phyloP scores from a whole-genome alignment of 2,113 vertebrate species.

The Rhodinocichla rosea region DNA sequence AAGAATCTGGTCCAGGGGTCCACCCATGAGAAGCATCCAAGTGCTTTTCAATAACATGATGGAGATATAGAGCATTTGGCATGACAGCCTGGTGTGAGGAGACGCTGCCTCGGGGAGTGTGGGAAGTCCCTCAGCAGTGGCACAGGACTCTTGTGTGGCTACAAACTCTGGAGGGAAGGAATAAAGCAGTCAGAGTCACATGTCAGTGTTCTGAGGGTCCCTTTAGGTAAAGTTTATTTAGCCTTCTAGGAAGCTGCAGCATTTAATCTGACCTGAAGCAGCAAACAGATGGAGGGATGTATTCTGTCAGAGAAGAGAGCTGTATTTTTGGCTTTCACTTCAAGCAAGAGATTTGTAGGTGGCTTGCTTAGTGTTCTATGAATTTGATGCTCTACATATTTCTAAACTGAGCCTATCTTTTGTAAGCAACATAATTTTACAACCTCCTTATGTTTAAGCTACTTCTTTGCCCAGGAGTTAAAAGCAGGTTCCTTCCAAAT shows the following conservation, averaged over 20 bases:
- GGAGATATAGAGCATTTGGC: not conserved
- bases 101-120: accelerated
- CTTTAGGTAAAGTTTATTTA: conserved; percentile 6
- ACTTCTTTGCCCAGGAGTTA: not conserved
- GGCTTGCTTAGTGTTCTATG: not conserved
- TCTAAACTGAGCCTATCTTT: not conserved
- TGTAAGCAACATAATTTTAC: not conserved
- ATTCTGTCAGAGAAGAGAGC: not conserved
- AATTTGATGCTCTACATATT: not conserved
- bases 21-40: not conserved
- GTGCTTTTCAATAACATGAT: not conserved
- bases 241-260: not conserved
- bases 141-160: not conserved
- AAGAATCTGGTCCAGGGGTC: not conserved
- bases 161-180: not conserved
- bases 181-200: not conserved
- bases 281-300: conserved; percentile 21
- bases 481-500: not conserved
- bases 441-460: not conserved
- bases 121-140: not conserved
- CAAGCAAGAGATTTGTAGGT: conserved; percentile 19
- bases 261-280: conserved; percentile 30
- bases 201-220: not conserved
- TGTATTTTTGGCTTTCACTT: conserved; percentile 39
- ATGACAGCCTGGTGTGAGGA: not conserved